phyloP scores from a whole-genome alignment of 53 echinoderm and acorn worm species.

The Luidia sarsii region DNA sequence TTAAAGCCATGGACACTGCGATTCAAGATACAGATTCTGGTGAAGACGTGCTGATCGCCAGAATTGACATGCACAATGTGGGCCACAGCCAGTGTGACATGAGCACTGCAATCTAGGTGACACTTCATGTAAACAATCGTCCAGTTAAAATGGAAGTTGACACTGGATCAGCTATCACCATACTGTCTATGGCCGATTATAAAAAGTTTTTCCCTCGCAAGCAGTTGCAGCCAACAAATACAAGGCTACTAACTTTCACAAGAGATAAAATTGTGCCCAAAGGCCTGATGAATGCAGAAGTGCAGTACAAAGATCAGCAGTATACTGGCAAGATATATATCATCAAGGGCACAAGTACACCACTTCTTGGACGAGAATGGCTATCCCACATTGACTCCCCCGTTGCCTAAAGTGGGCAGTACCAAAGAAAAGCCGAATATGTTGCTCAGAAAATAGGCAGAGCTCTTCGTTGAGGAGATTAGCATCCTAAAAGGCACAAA shows the following conservation, averaged over 20 bases:
- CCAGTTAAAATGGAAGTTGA: constrained; percentile 13
- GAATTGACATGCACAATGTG: constrained; percentile 9
- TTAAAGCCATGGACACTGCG: constrained; percentile 7
- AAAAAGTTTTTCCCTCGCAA: not conserved
- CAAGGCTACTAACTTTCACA: constrained; percentile 4
- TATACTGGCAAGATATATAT: not conserved
- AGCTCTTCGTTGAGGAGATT: constrained; percentile 23
- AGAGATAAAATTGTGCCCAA: not conserved
- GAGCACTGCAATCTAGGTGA: constrained; percentile 29
- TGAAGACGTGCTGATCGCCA: constrained; percentile 7
- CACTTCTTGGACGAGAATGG: constrained; percentile 5
- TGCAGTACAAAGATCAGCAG: not conserved
- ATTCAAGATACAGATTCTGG: not conserved
- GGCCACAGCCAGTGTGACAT: not conserved
- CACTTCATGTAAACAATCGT: not conserved
- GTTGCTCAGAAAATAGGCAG: constrained; percentile 1
- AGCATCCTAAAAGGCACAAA: constrained; percentile 6
- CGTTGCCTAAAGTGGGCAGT: not conserved
- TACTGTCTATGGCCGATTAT: constrained; percentile 5
- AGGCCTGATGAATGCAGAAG: constrained; percentile 1
- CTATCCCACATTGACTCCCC: constrained; percentile 1
- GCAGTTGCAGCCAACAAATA: constrained; percentile 10
- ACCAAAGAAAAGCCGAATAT: not conserved
- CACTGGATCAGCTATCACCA: constrained; percentile 9
- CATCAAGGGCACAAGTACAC: constrained; percentile 5